Percentiles rank a stretch among this genome's conserved stretches.
These are phyloP conservation scores for Drosophila auraria DNA, from an alignment of 1,140 invertebrate genomes.

Conservation along the genomic window DNA sequence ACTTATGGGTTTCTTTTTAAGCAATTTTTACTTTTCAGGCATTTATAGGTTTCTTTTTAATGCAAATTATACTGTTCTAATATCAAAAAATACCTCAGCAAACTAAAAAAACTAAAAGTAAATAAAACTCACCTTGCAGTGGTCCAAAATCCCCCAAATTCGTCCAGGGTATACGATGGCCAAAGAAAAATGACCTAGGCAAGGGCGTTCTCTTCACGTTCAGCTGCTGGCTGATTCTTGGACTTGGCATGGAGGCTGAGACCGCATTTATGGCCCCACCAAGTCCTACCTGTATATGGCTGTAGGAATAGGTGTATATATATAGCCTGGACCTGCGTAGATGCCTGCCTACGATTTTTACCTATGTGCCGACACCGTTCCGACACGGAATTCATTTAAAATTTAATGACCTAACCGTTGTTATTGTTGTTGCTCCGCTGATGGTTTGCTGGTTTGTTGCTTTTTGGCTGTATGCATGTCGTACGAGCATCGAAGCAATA, in stretches of 20 bases:
- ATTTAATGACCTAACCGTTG: conserved; percentile 81
- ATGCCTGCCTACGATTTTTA: conserved; percentile 67
- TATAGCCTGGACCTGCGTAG: neutral
- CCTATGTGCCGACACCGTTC: conserved; percentile 48
- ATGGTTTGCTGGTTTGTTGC: neutral
- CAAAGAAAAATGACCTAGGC: conserved; percentile 55
- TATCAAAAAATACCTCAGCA: too few relatives aligned
- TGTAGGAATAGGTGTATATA: conserved; percentile 16
- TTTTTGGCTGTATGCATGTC: conserved; percentile 34
- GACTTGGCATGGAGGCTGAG: conserved; percentile 50
- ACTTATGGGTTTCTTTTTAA: too few relatives aligned
- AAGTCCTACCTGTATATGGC: conserved; percentile 18
- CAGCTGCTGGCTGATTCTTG: conserved; percentile 40
- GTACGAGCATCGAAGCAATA: conserved; percentile 49
- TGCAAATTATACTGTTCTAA: too few relatives aligned
- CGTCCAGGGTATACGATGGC: neutral
- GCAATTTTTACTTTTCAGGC: too few relatives aligned
- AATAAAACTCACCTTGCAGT: too few relatives aligned
- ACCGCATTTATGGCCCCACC: conserved; percentile 67
- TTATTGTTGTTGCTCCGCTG: conserved; percentile 42
- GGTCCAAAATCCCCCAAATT: neutral
- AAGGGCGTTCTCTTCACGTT: conserved; percentile 35
- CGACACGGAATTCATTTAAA: conserved; percentile 79
- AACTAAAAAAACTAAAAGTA: too few relatives aligned
- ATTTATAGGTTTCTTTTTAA: too few relatives aligned